A percentile compares a stretch with the other conserved stretches of the same genome.
Evolutionary conservation across 2,888 invertebrate genomes (phyloP).

Genomic region (Orthonevra nobilis): DNA sequence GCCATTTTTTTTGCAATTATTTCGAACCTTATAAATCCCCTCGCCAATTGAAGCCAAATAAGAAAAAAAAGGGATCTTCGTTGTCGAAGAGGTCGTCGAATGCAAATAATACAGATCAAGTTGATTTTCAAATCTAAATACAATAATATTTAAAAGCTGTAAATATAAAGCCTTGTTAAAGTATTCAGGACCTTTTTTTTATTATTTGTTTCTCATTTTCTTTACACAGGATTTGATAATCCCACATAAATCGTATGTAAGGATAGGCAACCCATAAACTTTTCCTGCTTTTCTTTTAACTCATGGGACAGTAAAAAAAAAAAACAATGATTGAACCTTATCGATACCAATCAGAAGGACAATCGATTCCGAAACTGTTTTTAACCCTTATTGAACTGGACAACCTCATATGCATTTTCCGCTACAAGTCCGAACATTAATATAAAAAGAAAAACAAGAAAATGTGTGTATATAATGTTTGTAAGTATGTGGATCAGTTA

Average conservation of each 20-base stretch:
- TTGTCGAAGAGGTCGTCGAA: too few relatives aligned
- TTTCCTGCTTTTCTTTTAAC: background rate
- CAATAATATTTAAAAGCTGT: background rate
- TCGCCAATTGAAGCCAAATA: too few relatives aligned
- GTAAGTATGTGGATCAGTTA: constrained; percentile 13
- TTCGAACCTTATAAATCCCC: too few relatives aligned
- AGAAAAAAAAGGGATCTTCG: too few relatives aligned
- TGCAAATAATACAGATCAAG: too few relatives aligned
- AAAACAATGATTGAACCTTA: too few relatives aligned
- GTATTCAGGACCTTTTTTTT: background rate
- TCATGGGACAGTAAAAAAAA: too few relatives aligned
- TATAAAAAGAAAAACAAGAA: background rate
- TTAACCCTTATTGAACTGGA: background rate
- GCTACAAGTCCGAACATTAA: constrained; percentile 11
- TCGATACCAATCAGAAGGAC: background rate
- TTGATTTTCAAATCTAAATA: background rate
- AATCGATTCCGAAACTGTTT: background rate
- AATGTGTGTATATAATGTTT: too few relatives aligned
- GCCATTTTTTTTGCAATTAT: too few relatives aligned
- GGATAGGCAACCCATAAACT: too few relatives aligned
- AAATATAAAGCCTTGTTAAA: background rate
- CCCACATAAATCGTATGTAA: background rate
- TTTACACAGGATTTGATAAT: background rate
- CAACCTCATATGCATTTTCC: background rate
- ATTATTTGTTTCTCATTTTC: background rate